These are phyloP conservation scores for Saccostrea echinata DNA, from an alignment of 1,140 invertebrate genomes.

Conservation along the genomic window DNA sequence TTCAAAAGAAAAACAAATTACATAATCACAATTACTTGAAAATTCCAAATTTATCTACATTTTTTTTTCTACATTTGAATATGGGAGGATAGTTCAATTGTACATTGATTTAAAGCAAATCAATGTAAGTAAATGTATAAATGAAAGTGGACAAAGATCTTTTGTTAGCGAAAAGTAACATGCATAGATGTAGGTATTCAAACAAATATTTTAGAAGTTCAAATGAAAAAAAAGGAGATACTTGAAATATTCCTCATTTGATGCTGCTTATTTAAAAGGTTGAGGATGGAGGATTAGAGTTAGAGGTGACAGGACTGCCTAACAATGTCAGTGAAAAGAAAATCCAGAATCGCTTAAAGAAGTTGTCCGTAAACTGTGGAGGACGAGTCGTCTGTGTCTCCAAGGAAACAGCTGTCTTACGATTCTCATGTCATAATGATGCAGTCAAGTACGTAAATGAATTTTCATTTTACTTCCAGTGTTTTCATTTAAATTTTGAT, in stretches of 20 bases:
- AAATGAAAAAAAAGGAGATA: constrained; percentile 53
- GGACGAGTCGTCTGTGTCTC: constrained; percentile 87
- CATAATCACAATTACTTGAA: too few relatives aligned
- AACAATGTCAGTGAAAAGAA: constrained; percentile 79
- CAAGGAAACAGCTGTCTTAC: constrained; percentile 85
- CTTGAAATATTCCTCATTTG: background rate
- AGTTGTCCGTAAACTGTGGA: constrained; percentile 89
- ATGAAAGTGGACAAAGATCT: too few relatives aligned
- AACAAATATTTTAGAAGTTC: background rate
- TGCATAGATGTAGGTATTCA: background rate
- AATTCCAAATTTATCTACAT: too few relatives aligned
- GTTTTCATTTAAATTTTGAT: too few relatives aligned
- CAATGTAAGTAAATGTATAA: too few relatives aligned
- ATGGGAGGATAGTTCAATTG: too few relatives aligned
- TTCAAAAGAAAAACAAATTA: too few relatives aligned
- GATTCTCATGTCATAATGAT: constrained; percentile 86
- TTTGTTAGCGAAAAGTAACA: too few relatives aligned
- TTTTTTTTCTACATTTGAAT: too few relatives aligned
- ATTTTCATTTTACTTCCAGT: too few relatives aligned
- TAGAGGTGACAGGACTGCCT: constrained; percentile 81
- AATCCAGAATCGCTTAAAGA: constrained; percentile 84
- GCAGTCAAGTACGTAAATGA: constrained; percentile 85
- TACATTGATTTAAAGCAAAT: too few relatives aligned
- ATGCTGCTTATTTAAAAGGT: constrained; percentile 47
- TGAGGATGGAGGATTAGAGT: constrained; percentile 57